Base-by-base conservation (phyloP, 2,797 vertebrate genomes). In the Sebastes jordani region DNA sequence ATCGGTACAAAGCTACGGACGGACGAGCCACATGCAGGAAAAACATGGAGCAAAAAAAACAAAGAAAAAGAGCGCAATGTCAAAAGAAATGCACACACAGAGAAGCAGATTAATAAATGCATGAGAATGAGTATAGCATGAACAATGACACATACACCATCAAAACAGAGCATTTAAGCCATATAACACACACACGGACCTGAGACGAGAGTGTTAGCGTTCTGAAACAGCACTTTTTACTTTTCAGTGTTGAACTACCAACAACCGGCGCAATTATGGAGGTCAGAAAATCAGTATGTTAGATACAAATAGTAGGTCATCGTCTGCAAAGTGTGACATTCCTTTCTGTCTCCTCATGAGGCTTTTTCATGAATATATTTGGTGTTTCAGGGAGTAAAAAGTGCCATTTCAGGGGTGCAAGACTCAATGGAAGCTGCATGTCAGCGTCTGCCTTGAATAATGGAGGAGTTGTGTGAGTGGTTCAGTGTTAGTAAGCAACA, bases 1-100 rank as follows among this genome's bases (percentile, higher is more conserved):
- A 98, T 91, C 96, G 97, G 97, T 97, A 97, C 95, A 99, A 97
- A 93, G 97, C 98, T 99, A 96, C 64, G 94, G 85, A 96, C 64
- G 94, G 85, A 78, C 2, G 89, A 92, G 94, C 95, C 92, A 91
- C 85, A 95, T 90, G 97, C 90, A 96, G 91, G 91, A 92, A 90
- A 74, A 92, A 93, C 78, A 85, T 75, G 92, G 90, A 94, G 93
- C 95, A 91, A 83, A 83, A 83, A 82, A 82, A 56, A 94, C 88
- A 95, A 93, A 88, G 22, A 86, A 91, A 78, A 91, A 93, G 93
- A 95, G 87, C 10, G 77, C 86, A 93, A 82, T 86, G 91, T 94
- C 80, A 94, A 90, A 88, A 87, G 93, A 93, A 96, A 96, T 92
- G 95, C 93, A 92, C 76, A 89, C 83, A 89, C 83, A 92, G 76